Base-by-base conservation (phyloP, 2,888 invertebrate species). In the Andrena fulva region DNA sequence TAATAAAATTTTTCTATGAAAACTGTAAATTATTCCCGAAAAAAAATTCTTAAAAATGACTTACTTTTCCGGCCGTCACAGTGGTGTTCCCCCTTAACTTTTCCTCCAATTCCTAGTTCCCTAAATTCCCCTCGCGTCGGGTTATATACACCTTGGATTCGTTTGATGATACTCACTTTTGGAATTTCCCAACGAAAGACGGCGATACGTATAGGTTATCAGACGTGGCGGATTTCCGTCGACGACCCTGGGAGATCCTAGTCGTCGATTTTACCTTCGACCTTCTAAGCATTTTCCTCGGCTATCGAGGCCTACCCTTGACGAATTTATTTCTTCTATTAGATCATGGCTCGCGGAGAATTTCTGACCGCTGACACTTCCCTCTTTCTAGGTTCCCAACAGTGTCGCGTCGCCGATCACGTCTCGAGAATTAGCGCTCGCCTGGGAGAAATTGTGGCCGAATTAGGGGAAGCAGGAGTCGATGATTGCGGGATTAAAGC, bases 151-250 rank as follows among this genome's bases (percentile, higher is more conserved):
- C 27, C 1, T n/a, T 12, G 12, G 12, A 12, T 3, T 42, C 6
- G 12, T 42, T 12, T 7, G 27, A 64, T 64, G 4, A 6, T 8
- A 31, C 73, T 84, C 50, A 83, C 77, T 42, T 85, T 10, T 10
- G 66, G 52, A 80, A 73, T 35, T 77, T 74, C 16, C 48, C 33
- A 16, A 59, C n/a, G 8, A 76, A 52, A n/a, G 76, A 83, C 0
- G 68, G 67, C 3, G 77, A 85, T n/a, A 35, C 56, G 35, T 48
- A 68, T 10, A 81, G 76, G 79, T 83, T 80, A 72, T 54, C 20
- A 6, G 68, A 52, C 5, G 27, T 7, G 3, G 24, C 24, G 3
- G 48, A 59, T 54, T 69, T 80, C n/a, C 64, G 64, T 20, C 20
- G 52, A 16, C 12, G 29, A n/a, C 52, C 56, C 42, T 24, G 31